Percentiles rank a stretch among this genome's conserved stretches.
Evolutionary conservation across 2,888 invertebrate species (phyloP).

Genomic region (Germaria angustata): DNA sequence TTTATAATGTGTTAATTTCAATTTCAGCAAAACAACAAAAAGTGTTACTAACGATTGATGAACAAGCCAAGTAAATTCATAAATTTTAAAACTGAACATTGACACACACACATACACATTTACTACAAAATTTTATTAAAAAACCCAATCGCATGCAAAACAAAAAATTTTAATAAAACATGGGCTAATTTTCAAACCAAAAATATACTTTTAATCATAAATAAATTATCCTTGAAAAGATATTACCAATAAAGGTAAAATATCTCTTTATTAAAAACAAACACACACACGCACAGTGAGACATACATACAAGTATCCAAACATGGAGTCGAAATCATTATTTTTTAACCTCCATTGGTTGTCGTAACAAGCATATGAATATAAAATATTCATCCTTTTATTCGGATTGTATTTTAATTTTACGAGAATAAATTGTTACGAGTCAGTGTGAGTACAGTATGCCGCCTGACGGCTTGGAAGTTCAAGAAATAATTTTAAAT

Average conservation of each 20-base stretch:
- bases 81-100: slow-evolving; percentile 20
- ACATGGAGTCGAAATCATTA: neutral
- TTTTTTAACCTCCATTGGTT: slow-evolving; percentile 30
- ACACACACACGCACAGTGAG: neutral
- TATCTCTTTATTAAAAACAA: slow-evolving; percentile 51
- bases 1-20: slow-evolving; percentile 37
- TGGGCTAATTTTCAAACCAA: neutral
- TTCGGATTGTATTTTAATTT: slow-evolving; percentile 22
- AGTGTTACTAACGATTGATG: slow-evolving; percentile 37
- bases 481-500: too few relatives aligned
- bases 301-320: neutral
- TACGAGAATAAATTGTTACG: slow-evolving; percentile 15
- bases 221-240: slow-evolving; percentile 43
- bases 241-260: slow-evolving; percentile 34
- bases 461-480: neutral
- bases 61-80: slow-evolving; percentile 1
- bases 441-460: neutral
- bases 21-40: neutral
- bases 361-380: neutral
- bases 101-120: neutral
- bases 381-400: slow-evolving; percentile 20
- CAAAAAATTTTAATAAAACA: neutral
- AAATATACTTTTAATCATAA: slow-evolving; percentile 7
- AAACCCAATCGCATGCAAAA: neutral
- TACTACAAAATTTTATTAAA: neutral